Base-by-base conservation (phyloP, 1,140 invertebrate genomes). In the Batillaria attramentaria region DNA sequence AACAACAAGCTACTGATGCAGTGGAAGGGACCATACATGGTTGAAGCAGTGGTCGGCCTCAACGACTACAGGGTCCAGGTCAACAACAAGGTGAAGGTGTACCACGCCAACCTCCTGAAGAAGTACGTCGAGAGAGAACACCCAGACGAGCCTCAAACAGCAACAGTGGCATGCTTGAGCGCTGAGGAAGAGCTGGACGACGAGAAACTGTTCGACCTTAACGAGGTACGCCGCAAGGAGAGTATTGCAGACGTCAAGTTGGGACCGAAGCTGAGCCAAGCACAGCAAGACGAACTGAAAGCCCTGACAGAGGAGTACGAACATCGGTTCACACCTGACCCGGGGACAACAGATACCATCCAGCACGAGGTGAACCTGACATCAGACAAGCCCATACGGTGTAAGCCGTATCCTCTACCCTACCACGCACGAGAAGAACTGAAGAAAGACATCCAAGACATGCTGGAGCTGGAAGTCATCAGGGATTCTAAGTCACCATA, bases 91-190 rank as follows among this genome's bases (percentile, higher is more conserved):
- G 3, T 70, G 6, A 78, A 70, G 57, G 75, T 24, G 33, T 77
- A n/a, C 43, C 73, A 80, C 66, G 78, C 57, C 68, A 80, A 83
- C 68, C 28, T 83, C 35, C 43, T 81, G 33, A 83, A 72, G 24
- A 74, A 79, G 41, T 79, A 76, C 72, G 24, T 69, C 39, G 75
- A 80, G 28, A 8, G 46, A 20, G 33, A 73, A 54, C 28, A 5
- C 37, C 54, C n/a, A 65, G 20, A 65, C 6, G 57, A 35, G 28
- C 33, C n/a, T 24, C 35, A n/a, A 8, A 28, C 28, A 33, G 57
- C 28, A 6, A 8, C 37, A 13, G 74, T 65, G 41, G 57, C 39
- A 66, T 24, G 13, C 37, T 35, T 31, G 35, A 42, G 6, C 41
- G 41, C 13, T 39, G 54, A 28, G n/a, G 42, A 73, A 33, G 16